Evolutionary conservation across 2,888 invertebrate species (phyloP), one percentile per base, ranked within the genome.

Genomic region (Emmelina monodactyla): DNA sequence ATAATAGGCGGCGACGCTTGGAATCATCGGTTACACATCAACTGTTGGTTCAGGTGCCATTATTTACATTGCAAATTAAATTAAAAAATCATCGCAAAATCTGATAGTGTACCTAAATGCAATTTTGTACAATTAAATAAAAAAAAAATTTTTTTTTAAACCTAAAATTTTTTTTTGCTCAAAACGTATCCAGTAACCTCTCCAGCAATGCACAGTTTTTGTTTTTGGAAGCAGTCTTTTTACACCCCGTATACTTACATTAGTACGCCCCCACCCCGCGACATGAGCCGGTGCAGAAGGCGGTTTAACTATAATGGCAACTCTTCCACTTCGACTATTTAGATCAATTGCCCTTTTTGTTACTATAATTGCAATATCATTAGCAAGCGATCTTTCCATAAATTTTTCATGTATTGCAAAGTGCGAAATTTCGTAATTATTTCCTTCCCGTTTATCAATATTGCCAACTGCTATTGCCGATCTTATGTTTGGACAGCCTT

Each of bases 321-420:
- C 31, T 29, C 42, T 43, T 22, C 30, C 16, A 5, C 16, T 16
- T 9, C 19, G 29, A 10, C 7, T 13, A 13, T 19, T 14, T 2
- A 32, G 16, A 2, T 14, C 2, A n/a, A 32, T 3, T 3, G 5
- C 2, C 1, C 14, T 35, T 2, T 30, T 32, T 2, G 46, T 2
- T n/a, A 31, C 36, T 3, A 45, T 30, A 2, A 54, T 12, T 2
- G 41, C 46, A 22, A 54, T 49, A 32, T 54, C 52, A 31, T 44
- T 44, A 1, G 1, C 14, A 22, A 46, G 28, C 6, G 11, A 32
- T 0, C 16, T 2, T 2, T 37, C 35, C 12, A 43, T 10, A 32
- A 50, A 60, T 1, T 46, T 6, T 13, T 46, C 38, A 33, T 61
- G 58, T 2, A 48, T 25, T 0, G 42, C 3, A 15, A 41, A 55